A percentile compares a stretch with the other conserved stretches of the same genome.
phyloP scores from a whole-genome alignment of 2,888 invertebrate genomes.

The Agonum fuliginosum region DNA sequence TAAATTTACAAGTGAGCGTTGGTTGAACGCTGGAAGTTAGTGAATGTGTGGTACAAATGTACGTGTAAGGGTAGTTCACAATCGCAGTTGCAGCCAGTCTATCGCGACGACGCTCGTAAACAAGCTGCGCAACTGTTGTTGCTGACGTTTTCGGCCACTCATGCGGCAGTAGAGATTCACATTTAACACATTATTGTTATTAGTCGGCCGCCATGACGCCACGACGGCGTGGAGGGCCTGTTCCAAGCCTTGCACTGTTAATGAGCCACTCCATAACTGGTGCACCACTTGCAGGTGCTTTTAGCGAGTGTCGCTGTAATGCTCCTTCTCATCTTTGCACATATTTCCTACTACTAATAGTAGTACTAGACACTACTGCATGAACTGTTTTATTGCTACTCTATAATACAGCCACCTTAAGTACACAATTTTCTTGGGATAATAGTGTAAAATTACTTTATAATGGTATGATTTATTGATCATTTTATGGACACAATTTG shows the following conservation, averaged over 20 bases:
- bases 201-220: slow-evolving; percentile 54
- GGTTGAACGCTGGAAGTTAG: slow-evolving; percentile 41
- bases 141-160: slow-evolving; percentile 58
- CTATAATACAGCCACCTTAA: background rate
- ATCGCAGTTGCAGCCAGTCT: slow-evolving; percentile 48
- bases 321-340: slow-evolving; percentile 39
- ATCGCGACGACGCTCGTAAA: slow-evolving; percentile 52
- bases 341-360: background rate
- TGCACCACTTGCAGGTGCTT: slow-evolving; percentile 52
- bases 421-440: background rate
- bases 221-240: background rate
- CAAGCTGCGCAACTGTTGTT: slow-evolving; percentile 54
- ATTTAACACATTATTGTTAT: slow-evolving; percentile 60
- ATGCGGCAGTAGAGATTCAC: slow-evolving; percentile 52
- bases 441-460: background rate
- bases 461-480: no score
- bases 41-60: slow-evolving; percentile 41
- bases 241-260: slow-evolving; percentile 47
- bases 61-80: slow-evolving; percentile 14
- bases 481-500: no score
- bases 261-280: slow-evolving; percentile 55
- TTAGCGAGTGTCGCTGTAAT: slow-evolving; percentile 33
- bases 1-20: slow-evolving; percentile 49
- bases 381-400: slow-evolving; percentile 37
- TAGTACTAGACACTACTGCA: background rate